A percentile compares a stretch with the other conserved stretches of the same genome.
Conservation (phyloP, 64 coral and sea anemone species). For the Trachythela sp. region DNA sequence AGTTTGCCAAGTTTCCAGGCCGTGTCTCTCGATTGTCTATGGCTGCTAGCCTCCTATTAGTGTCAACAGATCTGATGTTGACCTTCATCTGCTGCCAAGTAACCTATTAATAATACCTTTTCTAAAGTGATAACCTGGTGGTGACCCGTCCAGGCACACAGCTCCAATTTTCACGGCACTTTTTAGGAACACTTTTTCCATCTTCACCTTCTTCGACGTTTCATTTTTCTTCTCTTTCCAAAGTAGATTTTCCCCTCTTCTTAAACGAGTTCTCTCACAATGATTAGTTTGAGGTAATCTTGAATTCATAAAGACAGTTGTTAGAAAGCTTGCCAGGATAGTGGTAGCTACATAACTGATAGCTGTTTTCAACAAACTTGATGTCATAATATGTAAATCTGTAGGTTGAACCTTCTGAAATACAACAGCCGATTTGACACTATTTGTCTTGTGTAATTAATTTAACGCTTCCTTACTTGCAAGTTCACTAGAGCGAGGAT, state of each 20-base stretch:
- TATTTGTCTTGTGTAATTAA: too few relatives aligned
- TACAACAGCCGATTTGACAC: too few relatives aligned
- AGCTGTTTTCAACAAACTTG: background rate
- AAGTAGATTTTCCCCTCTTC: background rate
- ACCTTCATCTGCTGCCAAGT: too few relatives aligned
- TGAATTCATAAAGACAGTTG: background rate
- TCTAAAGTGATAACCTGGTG: conserved; percentile 78
- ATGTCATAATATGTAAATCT: background rate
- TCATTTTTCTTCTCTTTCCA: background rate
- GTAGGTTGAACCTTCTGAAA: background rate
- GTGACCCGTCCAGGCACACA: conserved; percentile 84
- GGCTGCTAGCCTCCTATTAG: too few relatives aligned
- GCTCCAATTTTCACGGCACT: conserved; percentile 62
- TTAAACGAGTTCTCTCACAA: background rate
- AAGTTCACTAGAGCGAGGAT: too few relatives aligned
- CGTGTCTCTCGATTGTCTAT: too few relatives aligned
- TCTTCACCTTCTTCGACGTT: conserved; percentile 23
- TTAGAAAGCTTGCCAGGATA: background rate
- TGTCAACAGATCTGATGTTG: too few relatives aligned
- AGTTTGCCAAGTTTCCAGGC: too few relatives aligned
- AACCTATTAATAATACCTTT: conserved; percentile 45
- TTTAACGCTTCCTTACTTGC: too few relatives aligned
- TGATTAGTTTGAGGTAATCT: background rate
- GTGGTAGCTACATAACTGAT: background rate
- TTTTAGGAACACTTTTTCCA: conserved; percentile 42